Base-by-base conservation (phyloP, 2,888 invertebrate species). In the Epirrhoe alternata region DNA sequence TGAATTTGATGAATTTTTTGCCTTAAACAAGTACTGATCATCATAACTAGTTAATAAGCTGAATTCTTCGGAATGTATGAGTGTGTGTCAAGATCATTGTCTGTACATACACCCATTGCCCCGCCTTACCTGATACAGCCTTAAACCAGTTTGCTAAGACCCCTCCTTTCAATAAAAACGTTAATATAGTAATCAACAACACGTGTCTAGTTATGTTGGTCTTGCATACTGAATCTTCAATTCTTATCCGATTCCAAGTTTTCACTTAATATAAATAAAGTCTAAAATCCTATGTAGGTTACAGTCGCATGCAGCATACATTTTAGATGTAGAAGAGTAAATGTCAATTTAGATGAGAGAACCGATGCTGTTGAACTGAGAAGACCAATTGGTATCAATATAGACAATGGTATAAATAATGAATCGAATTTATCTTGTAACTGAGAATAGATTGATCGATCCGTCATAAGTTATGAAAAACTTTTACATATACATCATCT, bases 301-400 rank as follows among this genome's bases (percentile, higher is more conserved):
- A n/a, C n/a, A n/a, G n/a, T n/a, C n/a, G n/a, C 89, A 86, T 87
- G 87, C 85, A 86, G 83, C 90, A 90, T 91, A 91, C 90, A 90
- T 90, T 91, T 89, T 89, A 87, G 86, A 89, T 86, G 87, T 89
- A 86, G 87, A 82, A 83, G 85, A 89, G 89, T 91, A 91, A 90
- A 92, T 90, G 91, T 91, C 91, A 91, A 92, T 91, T 91, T 90
- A 90, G 90, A 88, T 88, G 86, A 86, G 85, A 86, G 86, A 77
- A 84, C 83, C 81, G 86, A 88, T 86, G 89, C 88, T 87, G 90
- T 88, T 90, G 89, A 90, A 89, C 89, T 83, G 86, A 77, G 81
- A 79, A 80, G 86, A 85, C 88, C 84, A 85, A 88, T 88, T 84
- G 84, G 84, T 56, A 62, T 62, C 83, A 85, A 86, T 80, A 78